Base-by-base conservation (phyloP, 2,888 invertebrate species). In the Mayetiola destructor region DNA sequence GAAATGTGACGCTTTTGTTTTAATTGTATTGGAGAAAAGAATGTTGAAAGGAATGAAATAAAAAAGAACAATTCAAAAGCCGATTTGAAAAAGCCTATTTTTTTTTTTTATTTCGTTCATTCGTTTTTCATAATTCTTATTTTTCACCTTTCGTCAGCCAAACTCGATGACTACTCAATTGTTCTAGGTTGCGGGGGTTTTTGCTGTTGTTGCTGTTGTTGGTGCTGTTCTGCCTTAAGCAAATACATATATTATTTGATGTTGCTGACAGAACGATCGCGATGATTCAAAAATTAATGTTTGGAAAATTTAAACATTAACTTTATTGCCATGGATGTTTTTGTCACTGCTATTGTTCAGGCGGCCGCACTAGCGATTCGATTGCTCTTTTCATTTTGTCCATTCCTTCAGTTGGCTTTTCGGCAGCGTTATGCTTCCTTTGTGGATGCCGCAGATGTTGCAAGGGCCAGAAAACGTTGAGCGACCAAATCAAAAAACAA, bases 261-360 rank as follows among this genome's bases (percentile, higher is more conserved):
- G 48, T n/a, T n/a, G 27, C 48, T 27, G 48, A 48, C 27, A 48
- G 10, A 27, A 23, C 16, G n/a, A 9, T 12, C 27, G 27, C 23
- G 48, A 48, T 27, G 27, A 27, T 48, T 48, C 8, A 48, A 23
- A 48, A 48, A 48, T 48, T 48, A 48, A 27, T 16, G 48, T 48
- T 48, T 27, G 27, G 27, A 48, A 48, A 48, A n/a, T n/a, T 48
- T 27, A n/a, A 48, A 48, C 48, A 48, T 48, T 48, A 48, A 27
- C 16, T 48, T 48, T 27, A 48, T 48, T 48, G 48, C 48, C 27
- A 23, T 48, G 29, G 27, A 9, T 48, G 23, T 37, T 48, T 48
- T 48, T n/a, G 23, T 27, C 48, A 27, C 16, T 48, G 48, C 27
- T 48, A n/a, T n/a, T n/a, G n/a, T n/a, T n/a, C n/a, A n/a, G n/a